Conservation (phyloP, 2,888 invertebrate genomes). For the Netelia virgata region DNA sequence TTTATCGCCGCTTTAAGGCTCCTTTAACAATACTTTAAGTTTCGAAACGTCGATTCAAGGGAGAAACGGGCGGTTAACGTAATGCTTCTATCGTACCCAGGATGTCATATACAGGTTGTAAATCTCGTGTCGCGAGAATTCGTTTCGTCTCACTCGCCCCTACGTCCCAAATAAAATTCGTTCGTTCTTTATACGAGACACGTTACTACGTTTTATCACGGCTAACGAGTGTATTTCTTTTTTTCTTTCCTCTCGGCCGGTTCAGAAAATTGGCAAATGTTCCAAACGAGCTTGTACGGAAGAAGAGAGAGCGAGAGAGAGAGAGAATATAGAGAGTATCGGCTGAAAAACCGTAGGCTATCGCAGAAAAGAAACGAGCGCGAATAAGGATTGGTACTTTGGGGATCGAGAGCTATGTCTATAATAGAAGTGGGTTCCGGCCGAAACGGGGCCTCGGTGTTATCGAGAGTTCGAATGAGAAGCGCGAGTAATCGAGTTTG, state of each 20-base stretch:
- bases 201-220: constrained; percentile 17
- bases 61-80: background rate
- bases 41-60: constrained; percentile 69
- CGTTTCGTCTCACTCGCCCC: background rate
- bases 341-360: background rate
- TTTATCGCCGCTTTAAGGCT: constrained; percentile 81
- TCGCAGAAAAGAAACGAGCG: constrained; percentile 10
- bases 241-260: background rate
- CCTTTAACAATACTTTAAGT: constrained; percentile 77
- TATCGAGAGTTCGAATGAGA: constrained; percentile 49
- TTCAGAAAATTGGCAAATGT: constrained; percentile 32
- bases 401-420: constrained; percentile 19
- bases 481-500: constrained; percentile 59
- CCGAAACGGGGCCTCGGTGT: constrained; percentile 43
- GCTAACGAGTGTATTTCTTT: constrained; percentile 22
- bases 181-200: background rate
- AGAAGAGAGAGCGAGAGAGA: background rate
- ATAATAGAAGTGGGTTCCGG: constrained; percentile 2
- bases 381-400: constrained; percentile 22
- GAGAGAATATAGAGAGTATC: constrained; percentile 3
- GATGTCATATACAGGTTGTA: constrained; percentile 67
- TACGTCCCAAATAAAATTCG: background rate
- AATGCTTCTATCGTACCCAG: constrained; percentile 33
- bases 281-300: constrained; percentile 23
- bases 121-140: constrained; percentile 63